Evolutionary conservation across 30 jellyfish, hydroid and myxozoan species (phyloP), one percentile per base, ranked within the genome.

Genomic region (Aurelia coerulea): DNA sequence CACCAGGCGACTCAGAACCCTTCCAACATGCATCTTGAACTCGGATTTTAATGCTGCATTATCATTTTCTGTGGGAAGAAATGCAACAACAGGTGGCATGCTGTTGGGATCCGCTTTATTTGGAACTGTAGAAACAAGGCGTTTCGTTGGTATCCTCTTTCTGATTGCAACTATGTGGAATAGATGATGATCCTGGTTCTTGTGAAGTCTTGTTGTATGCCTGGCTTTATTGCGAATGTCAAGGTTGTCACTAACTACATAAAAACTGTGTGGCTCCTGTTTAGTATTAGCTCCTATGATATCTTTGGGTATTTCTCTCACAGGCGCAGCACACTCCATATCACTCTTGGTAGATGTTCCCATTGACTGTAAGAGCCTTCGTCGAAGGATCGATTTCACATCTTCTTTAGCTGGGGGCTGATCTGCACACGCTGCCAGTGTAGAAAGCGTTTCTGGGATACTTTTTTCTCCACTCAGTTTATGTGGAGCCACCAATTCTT

Each of bases 141-240:
- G 16, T 70, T 6, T 70, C 29, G 66, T 32, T 70, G 81, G 63
- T 3, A 70, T 70, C 81, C 63, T 70, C 29, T 32, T 70, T 37
- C 81, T 70, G 3, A 70, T 70, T 70, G 81, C 81, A 70, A 70
- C 81, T 70, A 70, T 70, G 81, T 70, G 81, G 81, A 70, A 70
- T 29, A 70, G 81, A 70, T 70, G 81, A 70, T 70, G 81, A 70
- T 70, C 81, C 81, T 70, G 81, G 32, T 70, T 70, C 62, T 70
- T 70, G 81, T 70, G 81, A 70, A 32, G 2, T 70, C 81, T 70
- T 6, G 81, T 23, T 33, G 81, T 70, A 70, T 70, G 65, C 81
- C 63, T 70, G 81, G 81, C 66, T 70, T 70, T 37, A 37, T 70
- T 70, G 59, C 81, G 81, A 70, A 70, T 70, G 12, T 70, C 81